phyloP scores from a whole-genome alignment of 2,888 invertebrate genomes.

The Dryobota labecula region DNA sequence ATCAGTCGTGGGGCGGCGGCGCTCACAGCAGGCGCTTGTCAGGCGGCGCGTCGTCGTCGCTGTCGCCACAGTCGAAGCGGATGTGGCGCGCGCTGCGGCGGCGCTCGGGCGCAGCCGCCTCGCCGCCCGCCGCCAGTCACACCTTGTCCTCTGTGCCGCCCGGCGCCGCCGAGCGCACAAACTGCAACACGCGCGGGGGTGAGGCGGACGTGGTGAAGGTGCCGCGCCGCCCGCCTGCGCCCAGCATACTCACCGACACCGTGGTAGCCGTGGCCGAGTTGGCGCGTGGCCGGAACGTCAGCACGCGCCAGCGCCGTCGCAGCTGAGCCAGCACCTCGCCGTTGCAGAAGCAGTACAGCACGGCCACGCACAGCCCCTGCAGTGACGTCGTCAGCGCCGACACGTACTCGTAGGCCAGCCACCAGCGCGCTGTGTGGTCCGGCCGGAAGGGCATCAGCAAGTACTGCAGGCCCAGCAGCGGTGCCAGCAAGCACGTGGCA shows the following conservation, averaged over 20 bases:
- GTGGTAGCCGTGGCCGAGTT: conserved; percentile 96
- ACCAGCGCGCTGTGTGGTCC: conserved; percentile 92
- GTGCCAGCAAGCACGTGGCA: conserved; percentile 97
- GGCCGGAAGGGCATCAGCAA: conserved; percentile 96
- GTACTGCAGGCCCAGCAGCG: conserved; percentile 97
- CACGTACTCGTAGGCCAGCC: conserved; percentile 95
- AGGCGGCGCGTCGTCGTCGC: conserved; percentile 85
- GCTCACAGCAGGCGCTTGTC: conserved; percentile 79
- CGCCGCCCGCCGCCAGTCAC: conserved; percentile 92
- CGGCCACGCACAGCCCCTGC: conserved; percentile 97
- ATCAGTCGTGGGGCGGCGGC: not conserved
- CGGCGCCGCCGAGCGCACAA: conserved; percentile 93
- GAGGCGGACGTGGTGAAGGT: conserved; percentile 41
- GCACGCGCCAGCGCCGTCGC: conserved; percentile 96
- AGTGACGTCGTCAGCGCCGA: conserved; percentile 97
- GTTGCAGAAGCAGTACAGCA: conserved; percentile 98
- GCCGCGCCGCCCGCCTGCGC: conserved; percentile 45
- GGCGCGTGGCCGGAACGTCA: conserved; percentile 94
- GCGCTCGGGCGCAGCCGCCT: conserved; percentile 59
- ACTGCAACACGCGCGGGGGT: conserved; percentile 90
- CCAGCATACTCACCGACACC: conserved; percentile 94
- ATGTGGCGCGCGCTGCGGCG: conserved; percentile 77
- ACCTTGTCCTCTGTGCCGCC: conserved; percentile 94
- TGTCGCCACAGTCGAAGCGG: conserved; percentile 85
- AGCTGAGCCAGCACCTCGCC: conserved; percentile 98